Evolutionary conservation across 1,140 invertebrate species (phyloP), one percentile per base, ranked within the genome.

Genomic region (Ephestia elutella): DNA sequence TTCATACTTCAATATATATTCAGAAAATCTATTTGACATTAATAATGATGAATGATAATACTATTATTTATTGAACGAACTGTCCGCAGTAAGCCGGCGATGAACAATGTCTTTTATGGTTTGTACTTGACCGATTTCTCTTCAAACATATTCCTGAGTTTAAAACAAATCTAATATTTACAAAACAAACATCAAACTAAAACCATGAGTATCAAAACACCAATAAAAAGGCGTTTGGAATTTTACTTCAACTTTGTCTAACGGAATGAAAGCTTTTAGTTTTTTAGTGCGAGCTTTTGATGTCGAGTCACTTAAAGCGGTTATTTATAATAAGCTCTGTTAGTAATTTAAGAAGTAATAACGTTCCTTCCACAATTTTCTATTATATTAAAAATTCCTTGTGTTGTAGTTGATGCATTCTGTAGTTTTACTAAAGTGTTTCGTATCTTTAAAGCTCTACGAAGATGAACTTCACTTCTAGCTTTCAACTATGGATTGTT

Each of bases 201-300:
- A 44, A n/a, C 5, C 32, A 38, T 11, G 13, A 8, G 5, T 44
- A 15, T 44, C 38, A 44, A 44, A 44, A 44, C 38, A 44, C 2
- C 38, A 44, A 44, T 44, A 44, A 44, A 44, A 44, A 44, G 8
- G 8, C 32, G 8, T 9, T 38, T 38, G 8, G 38, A 15, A 15
- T 17, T 44, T 44, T n/a, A 44, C 38, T 1, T 15, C 2, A 44
- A 44, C 13, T 44, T 5, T 15, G n/a, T 44, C 38, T 44, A 15
- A 44, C 38, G 38, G 38, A 15, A 44, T 44, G n/a, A 44, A 44
- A 44, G n/a, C 13, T 15, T 44, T 44, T 44, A 15, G n/a, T n/a
- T 44, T 32, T 44, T 44, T 44, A 44, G 38, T 44, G 38, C 3
- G n/a, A 44, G 38, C 38, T n/a, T 44, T 44, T 44, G 38, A 44